Base-by-base conservation (phyloP, 2,888 invertebrate genomes). In the Taphrorychus bicolor region DNA sequence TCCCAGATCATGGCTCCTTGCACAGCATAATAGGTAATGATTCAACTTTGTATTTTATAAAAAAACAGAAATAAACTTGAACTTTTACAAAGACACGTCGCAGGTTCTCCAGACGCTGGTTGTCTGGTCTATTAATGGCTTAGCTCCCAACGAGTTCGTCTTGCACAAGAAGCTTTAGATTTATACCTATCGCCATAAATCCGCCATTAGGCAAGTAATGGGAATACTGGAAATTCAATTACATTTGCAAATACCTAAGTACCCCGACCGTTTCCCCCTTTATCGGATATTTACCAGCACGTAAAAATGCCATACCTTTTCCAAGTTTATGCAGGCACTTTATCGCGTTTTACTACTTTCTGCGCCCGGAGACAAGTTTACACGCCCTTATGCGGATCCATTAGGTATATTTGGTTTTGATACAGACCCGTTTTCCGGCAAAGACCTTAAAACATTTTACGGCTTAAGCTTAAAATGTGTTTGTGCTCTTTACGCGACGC, bases 61-160 rank as follows among this genome's bases (percentile, higher is more conserved):
- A n/a, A n/a, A n/a, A n/a, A n/a, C n/a, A n/a, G n/a, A n/a, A n/a
- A n/a, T n/a, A n/a, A n/a, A 72, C 72, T n/a, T 76, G 75, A 7
- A 71, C 73, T 75, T 3, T 66, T 77, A 5, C 71, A 73, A 19
- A 76, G 76, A 7, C 66, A 40, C 7, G 70, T 70, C 17, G 63
- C 67, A 2, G 62, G 67, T 3, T 71, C 72, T 14, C 71, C 71
- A 24, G 78, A 17, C 80, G 83, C 76, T 79, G 80, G 78, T 73
- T 84, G 57, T 3, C 83, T 41, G 74, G 78, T 80, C 5, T n/a
- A 79, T 3, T 76, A 76, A 63, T 83, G 85, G 71, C 82, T 82
- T 71, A 16, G 76, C 17, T 48, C 73, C 69, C 54, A 72, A 72
- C 42, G 62, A 62, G 52, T 69, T 74, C 45, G 70, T 70, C 23